Evolutionary conservation across 2,888 invertebrate genomes (phyloP).

Genomic region (Phlogophora meticulosa): DNA sequence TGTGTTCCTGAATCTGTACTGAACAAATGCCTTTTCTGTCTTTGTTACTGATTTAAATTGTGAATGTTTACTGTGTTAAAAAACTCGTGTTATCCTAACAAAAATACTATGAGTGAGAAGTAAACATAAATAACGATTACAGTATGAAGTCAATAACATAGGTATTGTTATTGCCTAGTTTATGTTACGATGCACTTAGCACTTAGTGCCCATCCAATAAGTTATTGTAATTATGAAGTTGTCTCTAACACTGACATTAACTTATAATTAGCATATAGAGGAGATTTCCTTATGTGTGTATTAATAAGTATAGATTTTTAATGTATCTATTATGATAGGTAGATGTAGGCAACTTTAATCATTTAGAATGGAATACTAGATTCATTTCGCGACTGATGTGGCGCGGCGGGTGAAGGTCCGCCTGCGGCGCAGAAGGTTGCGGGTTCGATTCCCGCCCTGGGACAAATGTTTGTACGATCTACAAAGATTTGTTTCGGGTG

Average conservation of each 20-base stretch:
- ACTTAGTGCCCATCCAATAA: slow-evolving; percentile 11
- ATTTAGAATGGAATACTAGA: too few relatives aligned
- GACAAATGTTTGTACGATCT: too few relatives aligned
- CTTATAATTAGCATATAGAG: slow-evolving; percentile 7
- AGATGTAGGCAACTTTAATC: not conserved
- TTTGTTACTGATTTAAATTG: too few relatives aligned
- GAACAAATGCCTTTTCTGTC: too few relatives aligned
- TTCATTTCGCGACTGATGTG: too few relatives aligned
- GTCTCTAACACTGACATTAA: not conserved
- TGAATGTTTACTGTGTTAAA: too few relatives aligned
- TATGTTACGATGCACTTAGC: slow-evolving; percentile 7
- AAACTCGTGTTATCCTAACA: not conserved
- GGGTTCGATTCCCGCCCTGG: too few relatives aligned
- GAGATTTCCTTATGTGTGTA: slow-evolving; percentile 31
- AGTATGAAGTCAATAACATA: not conserved
- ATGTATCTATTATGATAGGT: not conserved
- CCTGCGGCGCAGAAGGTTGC: too few relatives aligned
- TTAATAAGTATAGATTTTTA: not conserved
- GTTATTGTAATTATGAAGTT: slow-evolving; percentile 11
- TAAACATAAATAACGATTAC: not conserved
- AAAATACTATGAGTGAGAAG: not conserved
- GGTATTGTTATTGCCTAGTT: slow-evolving; percentile 22
- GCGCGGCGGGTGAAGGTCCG: too few relatives aligned
- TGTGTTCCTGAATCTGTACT: too few relatives aligned
- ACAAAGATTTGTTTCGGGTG: too few relatives aligned